These are phyloP conservation scores for Lepidochitona cinerea DNA, from an alignment of 2,888 invertebrate species.

Conservation along the genomic window DNA sequence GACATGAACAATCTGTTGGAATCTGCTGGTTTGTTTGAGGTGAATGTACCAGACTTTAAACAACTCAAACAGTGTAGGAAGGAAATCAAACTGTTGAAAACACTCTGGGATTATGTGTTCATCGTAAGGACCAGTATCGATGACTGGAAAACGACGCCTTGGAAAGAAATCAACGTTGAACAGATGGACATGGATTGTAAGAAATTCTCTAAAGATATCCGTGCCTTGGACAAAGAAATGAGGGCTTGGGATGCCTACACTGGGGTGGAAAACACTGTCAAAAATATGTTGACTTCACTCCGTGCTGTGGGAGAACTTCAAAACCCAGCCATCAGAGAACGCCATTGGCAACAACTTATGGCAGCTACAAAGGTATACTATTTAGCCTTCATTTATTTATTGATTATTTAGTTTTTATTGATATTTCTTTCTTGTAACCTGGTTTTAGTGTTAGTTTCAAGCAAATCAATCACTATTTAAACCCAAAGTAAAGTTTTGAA, in stretches of 20 bases:
- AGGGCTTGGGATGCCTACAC: conserved; percentile 92
- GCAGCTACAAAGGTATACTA: conserved; percentile 84
- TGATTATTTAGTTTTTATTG: no score
- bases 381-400: no score
- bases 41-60: conserved; percentile 94
- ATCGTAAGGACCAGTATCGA: conserved; percentile 93
- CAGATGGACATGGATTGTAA: conserved; percentile 99
- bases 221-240: conserved; percentile 93
- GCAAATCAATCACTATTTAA: no score
- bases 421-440: no score
- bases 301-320: conserved; percentile 96
- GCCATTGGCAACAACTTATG: conserved; percentile 98
- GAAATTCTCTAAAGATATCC: conserved; percentile 87
- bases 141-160: conserved; percentile 97
- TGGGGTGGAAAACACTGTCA: conserved; percentile 90
- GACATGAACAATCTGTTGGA: conserved; percentile 90
- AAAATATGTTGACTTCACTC: conserved; percentile 95
- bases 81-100: conserved; percentile 83
- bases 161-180: conserved; percentile 97
- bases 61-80: conserved; percentile 91
- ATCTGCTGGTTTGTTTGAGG: conserved; percentile 94
- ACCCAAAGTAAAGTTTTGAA: no score
- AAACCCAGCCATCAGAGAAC: conserved; percentile 94
- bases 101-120: conserved; percentile 95
- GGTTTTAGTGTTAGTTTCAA: no score